Base-by-base conservation (phyloP, 2,888 invertebrate genomes). In the Nemotelus nigrinus region DNA sequence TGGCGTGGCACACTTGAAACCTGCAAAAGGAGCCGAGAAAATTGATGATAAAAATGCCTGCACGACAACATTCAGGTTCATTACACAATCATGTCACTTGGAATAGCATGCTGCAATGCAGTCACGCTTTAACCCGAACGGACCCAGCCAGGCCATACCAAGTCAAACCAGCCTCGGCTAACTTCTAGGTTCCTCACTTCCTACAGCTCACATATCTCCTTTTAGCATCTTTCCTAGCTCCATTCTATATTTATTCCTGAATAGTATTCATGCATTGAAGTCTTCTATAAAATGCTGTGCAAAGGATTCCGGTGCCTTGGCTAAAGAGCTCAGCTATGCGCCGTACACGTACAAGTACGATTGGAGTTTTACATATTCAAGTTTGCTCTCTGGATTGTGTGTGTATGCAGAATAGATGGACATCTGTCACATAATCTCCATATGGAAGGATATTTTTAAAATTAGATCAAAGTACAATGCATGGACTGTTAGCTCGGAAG, bases 71-170 rank as follows among this genome's bases (percentile, higher is more conserved):
- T 79, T 79, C 79, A 79, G 79, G 79, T 79, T 79, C 79, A 79
- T 79, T 79, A 79, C 79, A 79, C 79, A 79, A 79, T 79, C 79
- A 79, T 79, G 79, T 79, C 79, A 79, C 79, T 79, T 77, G 76
- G 75, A 79, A 79, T 79, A 78, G 78, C 78, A 79, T 79, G 79
- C 72, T 79, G 79, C 79, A 79, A 76, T 79, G 79, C 79, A 79
- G 79, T 78, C 77, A 79, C 79, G 77, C 79, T 79, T 70, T 71
- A 47, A 65, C 76, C 65, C 25, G 25, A 25, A 25, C 25, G 25
- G 25, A 1, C 25, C 25, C 25, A 65, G 57, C 53, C 72, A 47
- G 8, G 25, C 25, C 25, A 25, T 25, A 25, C 25, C 25, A 25
- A 25, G 25, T 25, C 25, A 25, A 25, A 25, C 25, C 25, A 25